Evolutionary conservation across 92 coral and sea anemone genomes (phyloP).

Genomic region (Phenganax stokvisi): DNA sequence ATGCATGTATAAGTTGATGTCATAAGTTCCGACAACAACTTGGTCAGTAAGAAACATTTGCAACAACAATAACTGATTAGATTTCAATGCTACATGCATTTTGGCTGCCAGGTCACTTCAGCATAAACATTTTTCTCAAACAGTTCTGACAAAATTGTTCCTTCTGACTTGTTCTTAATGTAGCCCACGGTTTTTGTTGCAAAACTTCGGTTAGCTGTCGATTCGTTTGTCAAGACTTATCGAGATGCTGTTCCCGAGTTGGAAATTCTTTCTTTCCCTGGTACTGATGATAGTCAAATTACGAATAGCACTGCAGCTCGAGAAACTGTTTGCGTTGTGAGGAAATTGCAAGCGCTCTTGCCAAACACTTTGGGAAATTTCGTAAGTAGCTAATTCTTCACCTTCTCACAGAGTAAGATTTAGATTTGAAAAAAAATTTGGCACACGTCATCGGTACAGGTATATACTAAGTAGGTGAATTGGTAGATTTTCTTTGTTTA

Average conservation of each 20-base stretch:
- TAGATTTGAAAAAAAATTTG: too few relatives aligned
- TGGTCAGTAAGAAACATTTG: too few relatives aligned
- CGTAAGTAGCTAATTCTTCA: conserved; percentile 11
- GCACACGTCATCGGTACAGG: too few relatives aligned
- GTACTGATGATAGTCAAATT: not conserved
- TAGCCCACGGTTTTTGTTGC: conserved; percentile 19
- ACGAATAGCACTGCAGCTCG: conserved; percentile 21
- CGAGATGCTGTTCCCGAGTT: conserved; percentile 3
- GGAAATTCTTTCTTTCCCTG: conserved; percentile 4
- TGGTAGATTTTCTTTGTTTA: too few relatives aligned
- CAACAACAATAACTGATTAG: too few relatives aligned
- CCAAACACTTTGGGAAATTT: conserved; percentile 36
- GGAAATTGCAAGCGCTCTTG: conserved; percentile 9
- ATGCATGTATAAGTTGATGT: too few relatives aligned
- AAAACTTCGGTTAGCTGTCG: conserved; percentile 13
- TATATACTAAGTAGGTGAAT: too few relatives aligned
- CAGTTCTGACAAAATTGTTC: not conserved
- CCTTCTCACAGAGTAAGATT: too few relatives aligned
- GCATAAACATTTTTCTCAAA: too few relatives aligned
- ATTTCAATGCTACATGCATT: too few relatives aligned
- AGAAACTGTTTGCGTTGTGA: conserved; percentile 20
- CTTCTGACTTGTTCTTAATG: not conserved
- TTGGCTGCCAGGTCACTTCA: too few relatives aligned
- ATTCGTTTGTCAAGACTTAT: conserved; percentile 13
- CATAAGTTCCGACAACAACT: too few relatives aligned